Percentiles rank a stretch among this genome's conserved stretches.
Conservation (phyloP, 2,113 vertebrate species). For the Rhombomys opimus region DNA sequence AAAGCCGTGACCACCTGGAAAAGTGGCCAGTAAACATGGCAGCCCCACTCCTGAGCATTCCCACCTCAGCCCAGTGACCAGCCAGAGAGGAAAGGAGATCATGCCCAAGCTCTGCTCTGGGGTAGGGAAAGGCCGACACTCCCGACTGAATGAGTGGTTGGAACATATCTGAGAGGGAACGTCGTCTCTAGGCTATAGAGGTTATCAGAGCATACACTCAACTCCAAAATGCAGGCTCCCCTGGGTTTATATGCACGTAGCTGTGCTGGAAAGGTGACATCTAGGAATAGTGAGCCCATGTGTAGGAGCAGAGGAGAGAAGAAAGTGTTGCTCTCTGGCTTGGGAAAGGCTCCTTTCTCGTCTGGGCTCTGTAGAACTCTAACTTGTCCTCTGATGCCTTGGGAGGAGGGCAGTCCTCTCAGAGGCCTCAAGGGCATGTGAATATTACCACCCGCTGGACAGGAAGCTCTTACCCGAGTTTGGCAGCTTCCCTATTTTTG, state of each 20-base stretch:
- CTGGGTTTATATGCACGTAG: neutral
- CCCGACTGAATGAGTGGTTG: slow-evolving; percentile 55
- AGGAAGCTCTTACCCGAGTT: neutral
- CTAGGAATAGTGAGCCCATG: neutral
- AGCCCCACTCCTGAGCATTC: neutral
- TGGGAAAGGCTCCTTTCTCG: neutral
- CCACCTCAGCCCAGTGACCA: neutral
- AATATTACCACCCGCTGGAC: neutral
- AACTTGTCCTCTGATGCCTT: neutral
- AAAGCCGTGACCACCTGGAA: neutral
- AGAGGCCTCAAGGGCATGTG: neutral
- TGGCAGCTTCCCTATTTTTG: neutral
- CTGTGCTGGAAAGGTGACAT: slow-evolving; percentile 2
- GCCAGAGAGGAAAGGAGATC: neutral
- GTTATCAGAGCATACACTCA: neutral
- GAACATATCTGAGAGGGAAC: slow-evolving; percentile 44
- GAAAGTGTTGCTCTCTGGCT: neutral
- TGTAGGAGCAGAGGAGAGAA: neutral
- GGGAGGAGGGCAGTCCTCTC: neutral
- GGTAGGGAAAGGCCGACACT: neutral
- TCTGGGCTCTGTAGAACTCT: neutral
- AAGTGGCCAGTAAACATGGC: neutral
- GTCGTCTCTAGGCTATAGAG: slow-evolving; percentile 22
- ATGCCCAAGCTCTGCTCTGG: neutral
- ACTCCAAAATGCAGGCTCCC: neutral